A percentile compares a stretch with the other conserved stretches of the same genome.
These are phyloP conservation scores for Nothoprocta pentlandii DNA, from an alignment of 2,113 vertebrate species.

Conservation along the genomic window DNA sequence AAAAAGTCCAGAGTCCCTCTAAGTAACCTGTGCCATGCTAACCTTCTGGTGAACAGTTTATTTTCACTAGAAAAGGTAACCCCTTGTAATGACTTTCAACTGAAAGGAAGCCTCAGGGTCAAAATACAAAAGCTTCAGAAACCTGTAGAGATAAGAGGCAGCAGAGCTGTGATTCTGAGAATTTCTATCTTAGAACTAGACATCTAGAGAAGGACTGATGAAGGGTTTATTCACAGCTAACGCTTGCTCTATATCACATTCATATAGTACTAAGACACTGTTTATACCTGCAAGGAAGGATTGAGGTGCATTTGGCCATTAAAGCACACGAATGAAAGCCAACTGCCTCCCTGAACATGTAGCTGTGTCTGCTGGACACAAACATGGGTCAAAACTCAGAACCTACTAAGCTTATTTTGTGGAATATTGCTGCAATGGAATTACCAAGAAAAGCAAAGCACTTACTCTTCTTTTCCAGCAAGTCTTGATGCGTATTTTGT, in stretches of 20 bases:
- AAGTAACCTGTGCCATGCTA: background rate
- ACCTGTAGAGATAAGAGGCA: background rate
- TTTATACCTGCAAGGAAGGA: background rate
- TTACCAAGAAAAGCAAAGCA: slow-evolving; percentile 45
- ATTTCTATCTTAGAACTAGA: background rate
- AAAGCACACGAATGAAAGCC: background rate
- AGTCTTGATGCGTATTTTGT: slow-evolving; percentile 95
- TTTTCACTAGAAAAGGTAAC: background rate
- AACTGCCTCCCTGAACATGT: background rate
- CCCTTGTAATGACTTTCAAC: background rate
- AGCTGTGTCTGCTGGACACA: background rate
- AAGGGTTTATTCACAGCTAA: background rate
- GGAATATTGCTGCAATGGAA: background rate
- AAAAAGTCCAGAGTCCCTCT: background rate
- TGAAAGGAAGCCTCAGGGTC: background rate
- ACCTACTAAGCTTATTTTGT: background rate
- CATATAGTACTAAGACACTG: background rate
- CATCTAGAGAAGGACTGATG: background rate
- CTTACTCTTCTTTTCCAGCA: slow-evolving; percentile 98
- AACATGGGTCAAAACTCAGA: background rate
- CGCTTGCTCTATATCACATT: background rate
- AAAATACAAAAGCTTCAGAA: background rate
- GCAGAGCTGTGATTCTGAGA: background rate
- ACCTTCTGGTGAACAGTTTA: background rate
- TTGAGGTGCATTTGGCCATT: background rate